Conservation (phyloP, 2,797 vertebrate genomes). For the Aphelocoma californica region DNA sequence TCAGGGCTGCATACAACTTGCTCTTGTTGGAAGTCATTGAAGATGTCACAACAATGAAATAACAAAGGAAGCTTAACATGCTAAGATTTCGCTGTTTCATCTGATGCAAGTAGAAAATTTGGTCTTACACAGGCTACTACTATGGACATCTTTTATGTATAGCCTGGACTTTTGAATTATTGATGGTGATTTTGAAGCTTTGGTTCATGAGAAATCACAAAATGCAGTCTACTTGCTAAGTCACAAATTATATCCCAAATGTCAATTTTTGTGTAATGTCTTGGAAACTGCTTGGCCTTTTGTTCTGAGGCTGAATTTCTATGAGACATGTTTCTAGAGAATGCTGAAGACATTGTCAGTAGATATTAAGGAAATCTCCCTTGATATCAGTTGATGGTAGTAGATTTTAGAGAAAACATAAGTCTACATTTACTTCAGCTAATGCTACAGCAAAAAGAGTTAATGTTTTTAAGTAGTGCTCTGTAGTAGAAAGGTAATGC, state of each 20-base stretch:
- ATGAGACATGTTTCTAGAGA: neutral
- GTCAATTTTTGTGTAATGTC: neutral
- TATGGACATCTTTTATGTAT: neutral
- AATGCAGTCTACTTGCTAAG: neutral
- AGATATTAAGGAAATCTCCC: neutral
- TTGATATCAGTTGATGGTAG: neutral
- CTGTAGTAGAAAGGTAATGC: neutral
- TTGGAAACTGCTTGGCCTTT: constrained; percentile 8
- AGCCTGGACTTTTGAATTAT: constrained; percentile 13
- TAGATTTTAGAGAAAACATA: neutral
- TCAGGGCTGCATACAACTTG: neutral
- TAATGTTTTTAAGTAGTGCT: neutral
- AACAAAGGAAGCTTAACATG: neutral
- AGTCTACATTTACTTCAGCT: neutral
- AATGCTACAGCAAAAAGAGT: neutral
- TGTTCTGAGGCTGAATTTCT: neutral
- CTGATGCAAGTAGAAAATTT: neutral
- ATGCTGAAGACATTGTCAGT: neutral
- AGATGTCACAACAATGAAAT: neutral
- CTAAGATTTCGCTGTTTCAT: neutral
- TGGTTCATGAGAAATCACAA: neutral
- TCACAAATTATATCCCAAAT: neutral
- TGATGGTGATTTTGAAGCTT: neutral
- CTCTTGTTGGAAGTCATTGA: neutral
- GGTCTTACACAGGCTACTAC: neutral